Evolutionary conservation across 2,888 invertebrate species (phyloP).

Genomic region (Chydorus sphaericus): DNA sequence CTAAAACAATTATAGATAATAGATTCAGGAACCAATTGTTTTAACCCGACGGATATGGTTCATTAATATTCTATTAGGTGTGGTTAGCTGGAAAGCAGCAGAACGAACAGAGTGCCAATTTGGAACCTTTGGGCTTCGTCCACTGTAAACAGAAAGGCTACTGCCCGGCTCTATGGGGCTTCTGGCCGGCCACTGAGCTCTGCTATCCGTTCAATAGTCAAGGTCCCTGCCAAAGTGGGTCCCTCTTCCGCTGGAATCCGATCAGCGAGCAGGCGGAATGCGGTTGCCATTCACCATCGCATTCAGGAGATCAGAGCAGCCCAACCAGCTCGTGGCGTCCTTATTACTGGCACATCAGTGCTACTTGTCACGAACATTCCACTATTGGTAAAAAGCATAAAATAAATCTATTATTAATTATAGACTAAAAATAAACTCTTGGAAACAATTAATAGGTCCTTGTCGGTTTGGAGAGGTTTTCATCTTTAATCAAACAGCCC

Average conservation of each 20-base stretch:
- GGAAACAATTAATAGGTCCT: conserved; percentile 43
- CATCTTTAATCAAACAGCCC: conserved; percentile 44
- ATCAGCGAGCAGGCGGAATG: conserved; percentile 48
- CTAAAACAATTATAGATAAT: too few relatives aligned
- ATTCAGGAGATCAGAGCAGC: neutral
- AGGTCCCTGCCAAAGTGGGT: conserved; percentile 62
- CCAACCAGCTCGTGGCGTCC: conserved; percentile 19
- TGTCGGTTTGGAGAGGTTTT: conserved; percentile 63
- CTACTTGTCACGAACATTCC: conserved; percentile 66
- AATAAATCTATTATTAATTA: neutral
- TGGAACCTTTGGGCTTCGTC: neutral
- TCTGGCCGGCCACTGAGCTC: conserved; percentile 59
- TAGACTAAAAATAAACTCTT: too few relatives aligned
- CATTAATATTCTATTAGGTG: neutral
- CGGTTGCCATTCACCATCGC: conserved; percentile 32
- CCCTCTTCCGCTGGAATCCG: conserved; percentile 42
- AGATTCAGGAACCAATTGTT: too few relatives aligned
- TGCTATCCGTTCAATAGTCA: conserved; percentile 55
- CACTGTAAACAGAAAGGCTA: conserved; percentile 16
- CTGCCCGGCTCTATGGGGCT: conserved; percentile 30
- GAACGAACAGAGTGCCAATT: neutral
- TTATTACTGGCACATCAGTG: conserved; percentile 42
- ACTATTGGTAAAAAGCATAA: conserved; percentile 36
- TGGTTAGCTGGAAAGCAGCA: too few relatives aligned
- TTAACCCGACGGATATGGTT: conserved; percentile 1